Evolutionary conservation across 2,888 invertebrate species (phyloP), one percentile per base, ranked within the genome.

Genomic region (Lacanobia oleracea): DNA sequence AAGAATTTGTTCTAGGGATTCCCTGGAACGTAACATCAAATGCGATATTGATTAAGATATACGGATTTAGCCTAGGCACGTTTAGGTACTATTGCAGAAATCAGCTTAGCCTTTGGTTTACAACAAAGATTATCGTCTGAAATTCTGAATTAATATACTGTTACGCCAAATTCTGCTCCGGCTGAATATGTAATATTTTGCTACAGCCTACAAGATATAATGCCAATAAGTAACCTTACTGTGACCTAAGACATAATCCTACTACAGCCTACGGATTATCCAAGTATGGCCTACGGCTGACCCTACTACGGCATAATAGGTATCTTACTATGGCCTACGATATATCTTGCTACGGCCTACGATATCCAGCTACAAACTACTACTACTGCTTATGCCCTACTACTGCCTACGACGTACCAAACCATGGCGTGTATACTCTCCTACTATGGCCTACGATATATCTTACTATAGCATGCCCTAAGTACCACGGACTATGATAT

Each of bases 1-100:
- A 63, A 96, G 85, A 67, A 95, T 91, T 82, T 95, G 93, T 78
- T 95, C 94, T 72, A 94, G 85, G n/a, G 91, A 85, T 67, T 95
- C 94, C 79, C 95, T 95, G 92, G 61, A 89, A 91, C 43, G 67
- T 79, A 71, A 74, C 54, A 74, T 57, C 69, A 65, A 66, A 72
- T 67, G 21, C 27, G 8, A 45, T 50, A 57, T 81, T 61, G 60
- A 60, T 72, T 72, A 79, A 43, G 62, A 45, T 37, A 50, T 48
- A 40, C 33, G 18, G 56, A 16, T 50, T 56, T 43, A 18, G 27
- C 50, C 43, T 77, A 62, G 16, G 54, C 37, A 37, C 61, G 37
- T 37, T 56, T 14, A 8, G 3, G 0, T 21, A 23, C 48, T 37
- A 3, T 51, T 45, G 23, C n/a, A 23, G 48, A 50, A 43, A 18